Evolutionary conservation across 2,797 vertebrate genomes (phyloP), one percentile per base, ranked within the genome.

Genomic region (Siniperca obscura): DNA sequence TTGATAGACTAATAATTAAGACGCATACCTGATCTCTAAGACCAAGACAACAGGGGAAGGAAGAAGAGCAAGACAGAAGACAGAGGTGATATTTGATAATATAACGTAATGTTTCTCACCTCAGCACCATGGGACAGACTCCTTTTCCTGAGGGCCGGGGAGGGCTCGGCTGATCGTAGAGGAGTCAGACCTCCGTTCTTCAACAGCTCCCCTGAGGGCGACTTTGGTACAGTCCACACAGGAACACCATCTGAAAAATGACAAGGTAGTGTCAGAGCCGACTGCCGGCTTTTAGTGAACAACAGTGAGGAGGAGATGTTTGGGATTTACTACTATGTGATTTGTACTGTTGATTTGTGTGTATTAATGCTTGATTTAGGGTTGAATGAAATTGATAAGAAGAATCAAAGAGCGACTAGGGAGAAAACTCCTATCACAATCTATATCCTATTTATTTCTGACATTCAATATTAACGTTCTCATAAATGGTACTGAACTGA

Each of bases 161-260:
- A 96, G 53, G 96, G 96, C 67, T 97, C 95, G 83, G 96, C 89
- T 22, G 97, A 95, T 42, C 94, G 94, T 19, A 96, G 94, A 82
- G 97, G 96, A 87, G 96, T 96, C 89, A 96, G 91, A 53, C 95
- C 95, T 88, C 96, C 96, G 0, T 97, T 98, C 95, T 96, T 98
- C 94, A 97, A 88, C 87, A 95, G 95, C 76, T 98, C 97, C 89
- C 95, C 93, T 60, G 97, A 97, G 85, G 97, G 96, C 0, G 97
- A 97, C 95, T 97, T 97, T 94, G 97, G 95, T 75, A 96, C 96
- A 76, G 95, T 96, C 97, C 98, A 99, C 94, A 96, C 96, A 92
- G 97, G 94, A 92, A 95, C 95, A 95, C 91, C 96, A 93, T 98
- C 98, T 99, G 94, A 89, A 96, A 84, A 59, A 86, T 0, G 62